Evolutionary conservation across 2,113 vertebrate species (phyloP), one percentile per base, ranked within the genome.

Genomic region (Globicephala melas): DNA sequence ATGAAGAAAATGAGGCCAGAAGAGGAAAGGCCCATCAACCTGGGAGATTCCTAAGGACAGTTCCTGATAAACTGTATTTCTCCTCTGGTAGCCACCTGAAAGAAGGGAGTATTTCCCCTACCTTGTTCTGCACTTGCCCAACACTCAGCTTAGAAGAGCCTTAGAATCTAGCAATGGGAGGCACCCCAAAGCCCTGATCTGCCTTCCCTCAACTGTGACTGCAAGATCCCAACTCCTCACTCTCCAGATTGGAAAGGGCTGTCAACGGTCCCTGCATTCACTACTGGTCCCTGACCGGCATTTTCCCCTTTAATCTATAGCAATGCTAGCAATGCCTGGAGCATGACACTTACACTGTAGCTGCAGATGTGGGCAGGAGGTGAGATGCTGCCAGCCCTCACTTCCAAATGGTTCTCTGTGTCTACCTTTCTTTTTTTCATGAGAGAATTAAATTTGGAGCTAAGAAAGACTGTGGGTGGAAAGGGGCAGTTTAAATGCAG

Each of bases 361-460:
- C n/a, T n/a, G n/a, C 50, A 96, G 58, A 33, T 31, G 73, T 1
- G 1, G 14, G 55, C 25, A 28, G 73, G 4, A 2, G 53, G 18
- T 86, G 50, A n/a, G 53, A 33, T 2, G 15, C 71, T 90, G 50
- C 10, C 31, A 74, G 21, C 36, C 2, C 15, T 89, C 18, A 9
- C 44, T 18, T 77, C 25, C 73, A 83, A n/a, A 17, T 33, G 23
- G 7, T 53, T 60, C n/a, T n/a, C 65, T 65, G 9, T 44, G 63
- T 53, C 53, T 53, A 17, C 53, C 53, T 53, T 53, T 2, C 74
- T 53, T 60, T 41, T 95, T n/a, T 58, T 18, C 63, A 68, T 41
- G 65, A 90, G 96, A 96, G 83, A 94, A 91, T 98, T 97, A 97
- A 96, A 76, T 74, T 55, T 81, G 89, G 74, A 94, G 68, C 87